Evolutionary conservation across 2,888 invertebrate genomes (phyloP).

Genomic region (Allophyes oxyacanthae): DNA sequence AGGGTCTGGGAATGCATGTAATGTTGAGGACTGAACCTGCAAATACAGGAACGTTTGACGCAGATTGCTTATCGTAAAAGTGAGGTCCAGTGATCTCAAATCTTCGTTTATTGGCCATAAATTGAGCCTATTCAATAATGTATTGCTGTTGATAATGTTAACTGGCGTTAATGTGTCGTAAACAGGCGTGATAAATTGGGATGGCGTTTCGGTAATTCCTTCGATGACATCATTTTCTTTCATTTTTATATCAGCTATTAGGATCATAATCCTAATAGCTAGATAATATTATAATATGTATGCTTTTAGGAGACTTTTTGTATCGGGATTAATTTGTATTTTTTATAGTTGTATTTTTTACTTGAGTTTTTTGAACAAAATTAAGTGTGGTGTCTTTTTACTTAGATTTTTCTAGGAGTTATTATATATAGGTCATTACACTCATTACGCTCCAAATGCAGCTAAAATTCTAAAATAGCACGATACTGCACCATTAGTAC

Average conservation of each 20-base stretch:
- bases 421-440: too few relatives aligned
- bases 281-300: too few relatives aligned
- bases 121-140: constrained; percentile 80
- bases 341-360: too few relatives aligned
- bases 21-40: constrained; percentile 71
- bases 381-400: too few relatives aligned
- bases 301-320: background rate
- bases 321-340: too few relatives aligned
- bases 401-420: too few relatives aligned
- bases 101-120: constrained; percentile 84
- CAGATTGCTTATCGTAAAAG: constrained; percentile 87
- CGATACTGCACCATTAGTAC: constrained; percentile 35
- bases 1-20: constrained; percentile 83
- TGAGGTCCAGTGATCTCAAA: constrained; percentile 85
- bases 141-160: constrained; percentile 80
- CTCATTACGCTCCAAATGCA: constrained; percentile 17
- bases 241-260: constrained; percentile 29
- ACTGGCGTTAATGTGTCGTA: constrained; percentile 73
- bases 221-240: constrained; percentile 28
- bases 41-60: constrained; percentile 74
- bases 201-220: constrained; percentile 24
- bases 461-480: constrained; percentile 23
- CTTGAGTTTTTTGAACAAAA: background rate
- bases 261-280: too few relatives aligned
- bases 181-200: constrained; percentile 33